phyloP scores from a whole-genome alignment of 1,140 invertebrate species.

The Drosophila paulistorum region DNA sequence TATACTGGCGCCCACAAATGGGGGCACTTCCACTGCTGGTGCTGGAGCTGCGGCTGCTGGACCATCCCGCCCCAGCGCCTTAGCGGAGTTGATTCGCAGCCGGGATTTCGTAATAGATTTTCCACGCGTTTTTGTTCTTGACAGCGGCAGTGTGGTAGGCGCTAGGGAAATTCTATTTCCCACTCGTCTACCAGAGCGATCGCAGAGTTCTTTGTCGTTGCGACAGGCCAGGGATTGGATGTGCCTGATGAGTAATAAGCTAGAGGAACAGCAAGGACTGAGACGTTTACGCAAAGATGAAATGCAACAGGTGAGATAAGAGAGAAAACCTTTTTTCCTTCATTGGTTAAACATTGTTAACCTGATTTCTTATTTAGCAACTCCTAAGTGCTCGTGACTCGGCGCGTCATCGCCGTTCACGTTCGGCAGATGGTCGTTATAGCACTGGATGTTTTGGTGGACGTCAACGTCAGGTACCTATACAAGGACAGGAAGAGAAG shows the following conservation, averaged over 20 bases:
- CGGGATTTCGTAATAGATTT: constrained; percentile 80
- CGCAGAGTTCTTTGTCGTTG: constrained; percentile 75
- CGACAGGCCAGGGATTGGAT: constrained; percentile 76
- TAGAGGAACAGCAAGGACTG: constrained; percentile 76
- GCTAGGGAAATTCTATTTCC: constrained; percentile 67
- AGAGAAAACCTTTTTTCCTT: neutral
- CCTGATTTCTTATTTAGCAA: constrained; percentile 45
- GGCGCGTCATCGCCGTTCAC: constrained; percentile 65
- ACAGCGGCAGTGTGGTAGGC: constrained; percentile 63
- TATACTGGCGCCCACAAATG: neutral
- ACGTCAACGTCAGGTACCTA: constrained; percentile 48
- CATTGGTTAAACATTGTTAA: too few relatives aligned
- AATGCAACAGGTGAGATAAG: constrained; percentile 68
- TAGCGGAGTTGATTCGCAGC: constrained; percentile 68
- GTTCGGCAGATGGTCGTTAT: constrained; percentile 75
- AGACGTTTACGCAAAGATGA: constrained; percentile 67
- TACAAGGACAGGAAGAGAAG: constrained; percentile 15
- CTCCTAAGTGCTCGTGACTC: constrained; percentile 68
- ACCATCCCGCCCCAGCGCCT: constrained; percentile 31
- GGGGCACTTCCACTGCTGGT: too few relatives aligned
- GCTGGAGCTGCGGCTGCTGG: neutral
- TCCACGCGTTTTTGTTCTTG: constrained; percentile 73
- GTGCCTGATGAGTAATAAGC: constrained; percentile 70
- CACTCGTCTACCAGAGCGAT: constrained; percentile 64
- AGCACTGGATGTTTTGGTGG: constrained; percentile 66